phyloP scores from a whole-genome alignment of 2,797 vertebrate genomes.

The Hirundo rustica region DNA sequence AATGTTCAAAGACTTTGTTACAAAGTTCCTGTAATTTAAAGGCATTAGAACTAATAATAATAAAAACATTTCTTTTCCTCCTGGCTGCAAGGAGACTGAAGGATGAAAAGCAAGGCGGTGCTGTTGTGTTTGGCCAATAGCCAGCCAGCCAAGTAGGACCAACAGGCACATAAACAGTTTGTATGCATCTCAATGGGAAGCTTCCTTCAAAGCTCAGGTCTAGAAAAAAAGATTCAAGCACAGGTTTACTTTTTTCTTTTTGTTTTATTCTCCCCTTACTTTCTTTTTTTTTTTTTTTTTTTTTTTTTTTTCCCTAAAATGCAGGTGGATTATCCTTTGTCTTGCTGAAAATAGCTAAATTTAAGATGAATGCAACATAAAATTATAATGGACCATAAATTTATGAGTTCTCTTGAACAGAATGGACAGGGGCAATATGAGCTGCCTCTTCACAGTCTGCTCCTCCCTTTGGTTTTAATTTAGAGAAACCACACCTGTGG shows the following conservation, averaged over 20 bases:
- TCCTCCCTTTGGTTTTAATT: background rate
- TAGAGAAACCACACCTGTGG: background rate
- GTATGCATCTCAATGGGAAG: background rate
- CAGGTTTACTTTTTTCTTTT: background rate
- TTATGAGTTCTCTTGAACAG: background rate
- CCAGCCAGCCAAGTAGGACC: background rate
- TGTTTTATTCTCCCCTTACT: fast-evolving
- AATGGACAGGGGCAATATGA: background rate
- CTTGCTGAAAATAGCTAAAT: background rate
- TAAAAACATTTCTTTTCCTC: background rate
- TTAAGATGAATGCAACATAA: background rate
- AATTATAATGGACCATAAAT: background rate
- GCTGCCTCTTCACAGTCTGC: background rate
- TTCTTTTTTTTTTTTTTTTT: too few relatives aligned
- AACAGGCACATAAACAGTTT: background rate
- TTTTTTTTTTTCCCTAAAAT: fast-evolving
- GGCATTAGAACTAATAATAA: background rate
- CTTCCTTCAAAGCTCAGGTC: background rate
- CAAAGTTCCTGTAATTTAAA: background rate
- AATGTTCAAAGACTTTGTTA: background rate
- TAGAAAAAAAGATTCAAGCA: background rate
- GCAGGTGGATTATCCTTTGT: background rate
- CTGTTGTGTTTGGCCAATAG: conserved; percentile 19
- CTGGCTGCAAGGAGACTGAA: background rate
- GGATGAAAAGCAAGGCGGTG: background rate